Evolutionary conservation across 92 coral and sea anemone genomes (phyloP), one percentile per base, ranked within the genome.

Genomic region (Ricordea florida): DNA sequence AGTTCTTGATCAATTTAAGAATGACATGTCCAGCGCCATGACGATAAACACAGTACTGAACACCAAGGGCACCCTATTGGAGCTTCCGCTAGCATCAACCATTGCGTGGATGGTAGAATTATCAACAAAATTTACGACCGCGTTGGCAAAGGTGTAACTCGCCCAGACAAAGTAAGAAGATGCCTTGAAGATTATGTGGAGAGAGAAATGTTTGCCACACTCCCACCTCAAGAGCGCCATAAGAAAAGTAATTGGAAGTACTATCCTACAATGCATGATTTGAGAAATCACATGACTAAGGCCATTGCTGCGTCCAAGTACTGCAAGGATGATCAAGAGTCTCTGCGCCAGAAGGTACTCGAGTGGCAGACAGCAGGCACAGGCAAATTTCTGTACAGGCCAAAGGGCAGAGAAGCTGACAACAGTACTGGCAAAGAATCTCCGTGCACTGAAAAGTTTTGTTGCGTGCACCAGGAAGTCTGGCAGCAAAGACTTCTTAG

Each of bases 261-360:
- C 60, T 82, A 62, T 36, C 84, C 83, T 2, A 83, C 72, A 5
- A 75, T 72, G 38, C 65, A 83, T 14, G 83, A 83, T 41, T 49
- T 75, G 5, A 66, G 73, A 57, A 76, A 76, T 42, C 79, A 75
- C 70, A 66, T 75, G 4, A 52, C 47, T 30, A 75, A 56, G 66
- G 78, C 89, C 40, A 62, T 75, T 75, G 60, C 70, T 22, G 31
- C 58, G 34, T 66, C 50, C 16, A 74, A 76, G 47, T 67, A 76
- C 79, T 45, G 82, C 49, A 77, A 63, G 17, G 79, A 83, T 20
- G 84, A 83, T 66, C 65, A 83, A 45, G 84, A 83, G 70, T 76
- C 84, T 0, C 60, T 76, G 63, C 35, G 38, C 17, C 80, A 40
- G 69, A 78, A 85, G 33, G 57, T 83, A 5, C 1, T 8, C 0